Conservation (phyloP, 2,888 invertebrate species). For the Sussaba pulchella region DNA sequence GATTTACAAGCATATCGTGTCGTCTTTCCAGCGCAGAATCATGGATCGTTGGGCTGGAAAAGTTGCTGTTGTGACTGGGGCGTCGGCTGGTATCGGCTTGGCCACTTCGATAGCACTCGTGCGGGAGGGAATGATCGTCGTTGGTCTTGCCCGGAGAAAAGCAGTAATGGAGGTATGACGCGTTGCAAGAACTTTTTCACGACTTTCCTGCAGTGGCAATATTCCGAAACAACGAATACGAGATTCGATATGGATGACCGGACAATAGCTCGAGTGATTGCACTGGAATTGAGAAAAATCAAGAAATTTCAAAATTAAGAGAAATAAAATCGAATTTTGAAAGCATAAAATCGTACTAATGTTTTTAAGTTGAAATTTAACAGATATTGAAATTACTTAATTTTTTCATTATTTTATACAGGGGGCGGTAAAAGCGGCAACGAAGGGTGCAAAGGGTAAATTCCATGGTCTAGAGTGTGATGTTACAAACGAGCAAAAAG, state of each 20-base stretch:
- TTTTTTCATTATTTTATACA: too few relatives aligned
- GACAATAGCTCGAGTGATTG: too few relatives aligned
- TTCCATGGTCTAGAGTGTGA: constrained; percentile 80
- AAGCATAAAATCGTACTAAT: too few relatives aligned
- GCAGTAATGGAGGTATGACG: constrained; percentile 82
- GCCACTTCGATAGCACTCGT: constrained; percentile 84
- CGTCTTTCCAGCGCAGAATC: constrained; percentile 20
- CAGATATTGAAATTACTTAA: too few relatives aligned
- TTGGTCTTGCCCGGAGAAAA: constrained; percentile 85
- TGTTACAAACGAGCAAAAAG: constrained; percentile 78
- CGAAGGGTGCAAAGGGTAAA: constrained; percentile 73
- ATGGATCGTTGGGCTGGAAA: constrained; percentile 88
- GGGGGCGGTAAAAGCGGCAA: constrained; percentile 58
- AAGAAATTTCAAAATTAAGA: too few relatives aligned
- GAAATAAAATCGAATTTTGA: too few relatives aligned
- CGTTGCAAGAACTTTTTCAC: too few relatives aligned
- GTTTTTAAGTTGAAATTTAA: too few relatives aligned
- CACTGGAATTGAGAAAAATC: too few relatives aligned
- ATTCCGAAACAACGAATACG: too few relatives aligned
- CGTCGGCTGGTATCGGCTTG: constrained; percentile 87
- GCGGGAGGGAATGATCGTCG: constrained; percentile 85
- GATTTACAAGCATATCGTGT: neutral
- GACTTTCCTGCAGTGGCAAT: neutral
- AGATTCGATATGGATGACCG: too few relatives aligned
- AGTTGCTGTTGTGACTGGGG: constrained; percentile 88